Base-by-base conservation (phyloP, 1,140 invertebrate species). In the Bombus vancouverensis region DNA sequence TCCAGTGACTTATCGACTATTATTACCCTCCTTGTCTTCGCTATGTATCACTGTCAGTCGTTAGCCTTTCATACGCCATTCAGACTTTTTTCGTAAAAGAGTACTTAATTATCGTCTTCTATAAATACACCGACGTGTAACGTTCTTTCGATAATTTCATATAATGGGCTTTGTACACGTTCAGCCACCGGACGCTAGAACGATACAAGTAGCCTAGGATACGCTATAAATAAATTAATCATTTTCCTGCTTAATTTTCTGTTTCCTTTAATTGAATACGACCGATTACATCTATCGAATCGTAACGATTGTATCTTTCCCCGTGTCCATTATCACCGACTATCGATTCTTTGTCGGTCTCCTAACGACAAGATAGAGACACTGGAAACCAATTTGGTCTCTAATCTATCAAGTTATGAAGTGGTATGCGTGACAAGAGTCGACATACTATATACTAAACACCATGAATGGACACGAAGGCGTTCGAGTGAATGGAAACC, bases 391-490 rank as follows among this genome's bases (percentile, higher is more conserved):
- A 75, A 85, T 81, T 81, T 57, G 37, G 71, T 28, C 44, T 87
- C 83, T 62, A 81, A 84, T 87, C 68, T 59, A 85, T 72, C 82
- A 75, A 87, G 75, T 83, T 85, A 81, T 70, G 84, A 83, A 62
- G 73, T 73, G 83, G 70, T 81, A 86, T 37, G 86, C 82, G 82
- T 73, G 80, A 88, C 71, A 72, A 87, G 80, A 62, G 57, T 25
- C 87, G 79, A 83, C 77, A 78, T 70, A 81, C 80, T 84, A 79
- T 83, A 59, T 59, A 83, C 88, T 77, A 82, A 91, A 87, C 85
- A 91, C 92, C 92, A 92, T 92, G 92, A 92, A 92, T 92, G 92
- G 92, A 85, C 86, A 92, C 82, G 89, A 87, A 91, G 91, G 89
- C 87, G 91, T 91, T 68, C 86, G 89, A 89, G 92, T 92, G 92